Conservation (phyloP, 2,113 vertebrate genomes). For the Dipodomys spectabilis region DNA sequence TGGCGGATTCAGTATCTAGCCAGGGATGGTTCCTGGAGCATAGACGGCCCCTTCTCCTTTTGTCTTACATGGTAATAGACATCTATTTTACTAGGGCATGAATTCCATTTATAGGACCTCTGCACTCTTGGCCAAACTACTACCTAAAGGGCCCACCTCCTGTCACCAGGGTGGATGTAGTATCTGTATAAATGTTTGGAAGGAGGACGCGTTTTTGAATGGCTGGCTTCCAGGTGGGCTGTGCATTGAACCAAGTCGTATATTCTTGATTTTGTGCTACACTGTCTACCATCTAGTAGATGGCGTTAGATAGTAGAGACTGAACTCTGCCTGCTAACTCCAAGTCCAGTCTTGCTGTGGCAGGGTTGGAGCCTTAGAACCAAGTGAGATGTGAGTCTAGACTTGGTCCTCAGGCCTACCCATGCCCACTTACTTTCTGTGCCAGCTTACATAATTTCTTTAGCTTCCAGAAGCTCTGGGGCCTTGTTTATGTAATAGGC, state of each 20-base stretch:
- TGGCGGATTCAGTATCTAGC: neutral
- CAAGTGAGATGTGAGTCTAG: neutral
- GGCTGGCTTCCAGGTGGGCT: neutral
- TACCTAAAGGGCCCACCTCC: too few relatives aligned
- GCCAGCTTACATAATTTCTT: neutral
- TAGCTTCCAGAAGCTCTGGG: neutral
- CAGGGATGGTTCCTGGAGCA: neutral
- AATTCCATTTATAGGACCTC: neutral
- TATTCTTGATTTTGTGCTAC: rapidly evolving
- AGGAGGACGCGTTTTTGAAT: neutral
- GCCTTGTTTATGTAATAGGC: neutral
- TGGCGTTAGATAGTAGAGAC: too few relatives aligned
- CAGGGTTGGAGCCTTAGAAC: too few relatives aligned
- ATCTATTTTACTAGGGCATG: neutral
- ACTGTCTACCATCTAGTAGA: neutral
- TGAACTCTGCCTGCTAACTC: neutral
- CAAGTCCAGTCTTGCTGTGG: neutral
- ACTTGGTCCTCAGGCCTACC: neutral
- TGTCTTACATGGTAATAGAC: neutral
- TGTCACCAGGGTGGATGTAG: too few relatives aligned
- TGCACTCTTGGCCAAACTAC: neutral
- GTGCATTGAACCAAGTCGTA: neutral
- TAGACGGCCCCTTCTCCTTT: neutral
- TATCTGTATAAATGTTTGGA: neutral
- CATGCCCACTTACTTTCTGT: neutral